Percentiles rank a stretch among this genome's conserved stretches.
Conservation (phyloP, 2,113 vertebrate species). For the Numida meleagris region DNA sequence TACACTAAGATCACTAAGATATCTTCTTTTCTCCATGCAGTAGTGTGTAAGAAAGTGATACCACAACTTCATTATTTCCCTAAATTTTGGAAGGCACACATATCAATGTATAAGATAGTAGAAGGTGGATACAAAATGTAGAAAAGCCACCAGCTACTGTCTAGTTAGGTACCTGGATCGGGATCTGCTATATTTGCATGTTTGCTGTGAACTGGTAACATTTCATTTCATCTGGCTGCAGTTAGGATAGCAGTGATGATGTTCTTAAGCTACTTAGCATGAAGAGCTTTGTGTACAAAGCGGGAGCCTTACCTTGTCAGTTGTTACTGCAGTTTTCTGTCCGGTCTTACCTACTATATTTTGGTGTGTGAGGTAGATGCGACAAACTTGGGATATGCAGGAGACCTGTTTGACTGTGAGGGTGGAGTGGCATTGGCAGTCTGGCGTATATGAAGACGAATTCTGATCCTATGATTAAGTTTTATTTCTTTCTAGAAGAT, state of each 20-base stretch:
- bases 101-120: neutral
- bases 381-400: neutral
- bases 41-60: neutral
- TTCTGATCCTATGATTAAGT: neutral
- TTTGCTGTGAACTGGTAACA: neutral
- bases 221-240: neutral
- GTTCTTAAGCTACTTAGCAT: neutral
- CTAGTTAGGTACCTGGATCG: neutral
- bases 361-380: neutral
- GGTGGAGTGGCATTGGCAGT: neutral
- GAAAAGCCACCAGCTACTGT: neutral
- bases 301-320: neutral
- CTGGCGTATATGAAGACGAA: neutral
- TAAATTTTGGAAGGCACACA: neutral
- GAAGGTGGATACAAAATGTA: neutral
- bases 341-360: neutral
- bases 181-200: neutral
- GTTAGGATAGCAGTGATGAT: fast-evolving
- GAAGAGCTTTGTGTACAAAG: neutral
- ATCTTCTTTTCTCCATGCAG: neutral
- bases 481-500: neutral
- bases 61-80: neutral
- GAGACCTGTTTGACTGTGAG: neutral
- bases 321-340: neutral
- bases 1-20: neutral